phyloP scores from a whole-genome alignment of 2,888 invertebrate species.

The Peribatodes rhomboidaria region DNA sequence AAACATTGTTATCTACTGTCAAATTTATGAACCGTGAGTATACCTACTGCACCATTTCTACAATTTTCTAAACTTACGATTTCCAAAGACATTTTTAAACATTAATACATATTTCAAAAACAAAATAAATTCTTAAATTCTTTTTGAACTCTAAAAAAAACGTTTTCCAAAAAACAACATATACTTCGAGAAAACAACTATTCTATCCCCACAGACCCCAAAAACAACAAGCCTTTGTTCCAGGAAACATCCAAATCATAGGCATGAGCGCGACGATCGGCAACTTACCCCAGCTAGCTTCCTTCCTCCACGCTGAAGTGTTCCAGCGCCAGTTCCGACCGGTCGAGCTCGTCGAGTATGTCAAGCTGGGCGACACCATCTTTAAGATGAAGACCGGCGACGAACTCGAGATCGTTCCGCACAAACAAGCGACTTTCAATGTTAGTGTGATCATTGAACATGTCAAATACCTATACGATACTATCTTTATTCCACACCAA shows the following conservation, averaged over 20 bases:
- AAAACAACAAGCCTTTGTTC: no score
- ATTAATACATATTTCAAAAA: no score
- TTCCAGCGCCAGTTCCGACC: conserved; percentile 96
- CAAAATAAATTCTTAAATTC: no score
- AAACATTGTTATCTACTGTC: conserved; percentile 93
- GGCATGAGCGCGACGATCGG: conserved; percentile 99
- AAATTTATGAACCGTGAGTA: conserved; percentile 89
- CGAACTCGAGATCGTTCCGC: conserved; percentile 63
- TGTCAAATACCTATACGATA: no score
- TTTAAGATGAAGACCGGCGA: conserved; percentile 72
- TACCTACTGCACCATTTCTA: not conserved
- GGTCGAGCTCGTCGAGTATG: conserved; percentile 93
- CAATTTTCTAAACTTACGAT: no score
- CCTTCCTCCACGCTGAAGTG: conserved; percentile 93
- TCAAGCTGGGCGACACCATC: conserved; percentile 89
- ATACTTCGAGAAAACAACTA: not conserved
- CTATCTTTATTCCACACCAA: no score
- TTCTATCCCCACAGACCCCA: no score
- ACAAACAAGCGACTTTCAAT: conserved; percentile 65
- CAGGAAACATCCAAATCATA: conserved; percentile 91
- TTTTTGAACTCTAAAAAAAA: no score
- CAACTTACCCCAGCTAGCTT: conserved; percentile 93
- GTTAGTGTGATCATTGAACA: conserved; percentile 55
- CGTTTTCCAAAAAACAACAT: not conserved
- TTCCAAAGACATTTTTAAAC: no score